Base-by-base conservation (phyloP, 2,888 invertebrate genomes). In the Desoria tigrina region DNA sequence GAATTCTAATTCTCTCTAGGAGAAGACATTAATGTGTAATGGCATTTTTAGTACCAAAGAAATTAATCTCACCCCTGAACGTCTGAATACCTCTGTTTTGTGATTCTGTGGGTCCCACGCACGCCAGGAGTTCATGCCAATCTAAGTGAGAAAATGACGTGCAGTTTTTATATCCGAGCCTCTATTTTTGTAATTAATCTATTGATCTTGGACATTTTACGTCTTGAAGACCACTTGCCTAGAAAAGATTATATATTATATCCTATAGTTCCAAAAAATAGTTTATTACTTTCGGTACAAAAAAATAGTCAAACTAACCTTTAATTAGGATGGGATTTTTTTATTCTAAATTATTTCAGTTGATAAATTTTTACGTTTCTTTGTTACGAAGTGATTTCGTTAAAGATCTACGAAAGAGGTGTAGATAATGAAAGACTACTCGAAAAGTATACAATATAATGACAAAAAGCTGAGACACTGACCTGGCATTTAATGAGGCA, bases 111-210 rank as follows among this genome's bases (percentile, higher is more conserved):
- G 68, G 71, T 74, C 74, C 74, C 74, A 74, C 74, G 72, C 74
- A 74, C 74, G 63, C 69, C 71, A 61, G 74, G 74, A 71, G 71
- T 61, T 72, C 61, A 61, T 61, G 50, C 68, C 49, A 67, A 61
- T 68, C 54, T 58, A 61, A 65, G 68, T 66, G 71, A 73, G 68
- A 69, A 70, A 74, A 73, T 74, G 73, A 74, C 74, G 70, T 69
- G 74, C 74, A 74, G 65, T 68, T 73, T 73, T 51, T 39, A 39
- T 16, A 11, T 16, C 4, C 21, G 45, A 45, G 32, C 11, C 32
- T 7, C 6, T 11, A 32, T 32, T 32, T 32, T 32, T 32, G 32
- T 32, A 32, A 32, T 32, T 4, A 32, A 32, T 32, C 32, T 32
- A 32, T 32, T 32, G 32, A 32, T 32, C 32, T 32, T 32, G 11